phyloP scores from a whole-genome alignment of 2,797 vertebrate genomes.

The Adelosebastes latens region DNA sequence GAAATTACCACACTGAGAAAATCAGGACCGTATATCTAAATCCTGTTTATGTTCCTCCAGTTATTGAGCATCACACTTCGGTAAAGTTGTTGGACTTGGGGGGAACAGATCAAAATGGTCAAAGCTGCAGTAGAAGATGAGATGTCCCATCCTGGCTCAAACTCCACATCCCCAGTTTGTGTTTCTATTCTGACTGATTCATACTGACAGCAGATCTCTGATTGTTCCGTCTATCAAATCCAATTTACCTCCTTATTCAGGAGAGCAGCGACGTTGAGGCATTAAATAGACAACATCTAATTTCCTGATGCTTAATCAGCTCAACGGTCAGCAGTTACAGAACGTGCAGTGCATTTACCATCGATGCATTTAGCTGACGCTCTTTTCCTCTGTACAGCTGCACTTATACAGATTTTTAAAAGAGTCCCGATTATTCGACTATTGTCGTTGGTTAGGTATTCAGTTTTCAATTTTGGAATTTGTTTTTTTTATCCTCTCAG shows the following conservation, averaged over 20 bases:
- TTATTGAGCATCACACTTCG: not conserved
- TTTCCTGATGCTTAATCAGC: conserved; percentile 10
- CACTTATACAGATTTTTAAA: no score
- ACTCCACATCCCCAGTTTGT: not conserved
- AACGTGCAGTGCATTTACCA: not conserved
- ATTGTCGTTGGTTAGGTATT: no score
- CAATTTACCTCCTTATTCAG: not conserved
- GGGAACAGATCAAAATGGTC: not conserved
- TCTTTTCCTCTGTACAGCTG: not conserved
- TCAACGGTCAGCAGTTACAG: conserved; percentile 2
- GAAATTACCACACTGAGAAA: not conserved
- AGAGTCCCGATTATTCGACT: no score
- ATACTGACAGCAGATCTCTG: not conserved
- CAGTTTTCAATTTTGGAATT: no score
- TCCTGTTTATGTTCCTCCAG: not conserved
- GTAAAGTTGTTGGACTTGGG: accelerated
- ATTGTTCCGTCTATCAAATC: not conserved
- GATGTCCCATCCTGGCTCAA: not conserved
- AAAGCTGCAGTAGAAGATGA: no score
- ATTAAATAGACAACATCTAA: not conserved
- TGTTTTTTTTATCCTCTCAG: no score
- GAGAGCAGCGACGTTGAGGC: not conserved
- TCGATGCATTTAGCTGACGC: not conserved
- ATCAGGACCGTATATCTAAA: not conserved
- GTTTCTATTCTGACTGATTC: conserved; percentile 1